Base-by-base conservation (phyloP, 2,113 vertebrate species). In the Gorsachius goisagi region DNA sequence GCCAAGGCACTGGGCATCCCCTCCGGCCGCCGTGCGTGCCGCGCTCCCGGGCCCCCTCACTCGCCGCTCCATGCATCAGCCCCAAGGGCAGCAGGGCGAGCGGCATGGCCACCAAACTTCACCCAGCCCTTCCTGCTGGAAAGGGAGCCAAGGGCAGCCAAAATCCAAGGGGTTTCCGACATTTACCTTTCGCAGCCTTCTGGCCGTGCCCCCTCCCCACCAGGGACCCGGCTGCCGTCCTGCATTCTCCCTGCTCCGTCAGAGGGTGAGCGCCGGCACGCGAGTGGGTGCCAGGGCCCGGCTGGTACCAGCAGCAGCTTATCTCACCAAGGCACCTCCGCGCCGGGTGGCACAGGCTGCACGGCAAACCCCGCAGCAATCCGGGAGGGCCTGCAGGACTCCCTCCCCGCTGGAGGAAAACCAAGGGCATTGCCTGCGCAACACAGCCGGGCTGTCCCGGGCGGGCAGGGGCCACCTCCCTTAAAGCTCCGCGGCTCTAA, bases 271-370 rank as follows among this genome's bases (percentile, higher is more conserved):
- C 4, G 59, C n/a, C 1, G 6, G 59, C 75, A 68, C 23, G 9
- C 3, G 60, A 9, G 89, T 1, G 3, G 52, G 28, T 21, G 60
- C 44, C 85, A n/a, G 44, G 9, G 56, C 55, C 44, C 85, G 19
- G 72, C 33, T 44, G 77, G 67, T 33, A 37, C 58, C 53, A 9
- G 73, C 3, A 26, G 47, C 37, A 49, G 6, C 9, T 62, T 4
- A 4, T 27, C 37, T 21, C 45, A 6, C 9, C 19, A 19, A 5
- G n/a, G 11, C 49, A 16, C 24, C 37, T 20, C 15, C 3, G 1
- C 12, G 0, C 60, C 17, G 1, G 3, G 5, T 10, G 7, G 15
- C 5, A 4, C 24, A 7, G n/a, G 39, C 44, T 21, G 21, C 2
- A 14, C 4, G 35, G 41, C 39, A 24, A 75, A 62, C n/a, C 47